Evolutionary conservation across 2,113 vertebrate genomes (phyloP).

Genomic region (Capreolus pygargus): DNA sequence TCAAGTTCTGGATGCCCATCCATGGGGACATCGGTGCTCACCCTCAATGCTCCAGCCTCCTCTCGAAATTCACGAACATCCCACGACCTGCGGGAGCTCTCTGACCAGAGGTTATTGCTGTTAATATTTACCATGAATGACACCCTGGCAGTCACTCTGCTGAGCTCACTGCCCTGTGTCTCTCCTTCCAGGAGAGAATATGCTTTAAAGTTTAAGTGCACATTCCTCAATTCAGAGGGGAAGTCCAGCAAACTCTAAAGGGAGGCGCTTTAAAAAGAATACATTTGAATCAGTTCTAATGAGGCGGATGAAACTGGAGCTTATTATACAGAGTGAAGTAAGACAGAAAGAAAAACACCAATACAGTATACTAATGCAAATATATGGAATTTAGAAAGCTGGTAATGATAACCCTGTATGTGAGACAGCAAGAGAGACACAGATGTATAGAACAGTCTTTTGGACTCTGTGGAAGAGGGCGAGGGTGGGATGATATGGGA

Average conservation of each 20-base stretch:
- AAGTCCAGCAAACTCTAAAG: neutral
- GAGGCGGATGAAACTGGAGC: too few species aligned
- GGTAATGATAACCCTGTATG: too few species aligned
- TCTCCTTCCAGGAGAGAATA: neutral
- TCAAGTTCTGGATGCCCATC: fast-evolving
- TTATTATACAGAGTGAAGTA: too few species aligned
- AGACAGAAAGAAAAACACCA: too few species aligned
- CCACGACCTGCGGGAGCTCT: neutral
- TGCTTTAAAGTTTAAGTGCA: neutral
- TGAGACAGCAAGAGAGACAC: too few species aligned
- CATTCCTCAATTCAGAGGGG: neutral
- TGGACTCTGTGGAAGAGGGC: too few species aligned
- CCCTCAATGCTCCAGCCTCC: neutral
- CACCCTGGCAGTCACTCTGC: neutral
- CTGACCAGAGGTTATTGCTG: neutral
- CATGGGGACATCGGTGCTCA: fast-evolving
- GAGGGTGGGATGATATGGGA: too few species aligned
- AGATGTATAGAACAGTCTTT: too few species aligned
- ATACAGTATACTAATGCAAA: too few species aligned
- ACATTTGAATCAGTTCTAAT: too few species aligned
- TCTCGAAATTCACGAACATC: neutral
- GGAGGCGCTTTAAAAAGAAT: too few species aligned
- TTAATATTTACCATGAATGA: neutral
- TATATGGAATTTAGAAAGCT: too few species aligned
- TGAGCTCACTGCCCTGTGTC: neutral